Evolutionary conservation across 1,140 invertebrate genomes (phyloP), one percentile per base, ranked within the genome.

Genomic region (Drosophila pandora): DNA sequence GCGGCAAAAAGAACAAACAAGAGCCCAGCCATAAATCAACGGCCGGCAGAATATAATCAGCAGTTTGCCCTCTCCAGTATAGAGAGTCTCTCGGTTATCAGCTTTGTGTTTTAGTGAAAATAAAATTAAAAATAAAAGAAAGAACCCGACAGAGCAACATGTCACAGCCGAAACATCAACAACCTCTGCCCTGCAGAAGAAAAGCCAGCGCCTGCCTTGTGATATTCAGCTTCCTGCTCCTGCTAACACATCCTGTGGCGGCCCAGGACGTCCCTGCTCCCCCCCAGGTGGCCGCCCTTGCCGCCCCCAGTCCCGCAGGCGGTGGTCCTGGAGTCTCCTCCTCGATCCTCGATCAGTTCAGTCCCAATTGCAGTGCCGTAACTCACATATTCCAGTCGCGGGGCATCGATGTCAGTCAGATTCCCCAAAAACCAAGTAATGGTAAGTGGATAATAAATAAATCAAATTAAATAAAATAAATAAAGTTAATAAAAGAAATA

Each of bases 351-450:
- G 90, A 91, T 25, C 85, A 91, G 39, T 91, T 91, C 61, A 91
- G 77, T 22, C 90, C 90, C 39, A 91, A 91, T 32, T 91, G 90
- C 67, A 91, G 70, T 43, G 83, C 83, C 7, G 90, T 91, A 12
- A 50, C 90, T 41, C 90, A 88, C 41, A 78, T 91, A 22, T 91
- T 91, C 45, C 83, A 83, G 45, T 69, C 75, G 17, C 65, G 83
- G 22, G 90, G 90, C 54, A 91, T 91, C 43, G 80, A 83, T 62
- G 73, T 64, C 28, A 84, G 70, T 10, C 90, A 91, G 32, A 82
- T 91, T 60, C 90, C 90, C n/a, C 77, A 79, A 61, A 91, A 90
- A 45, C 90, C 90, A n/a, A 91, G 80, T 43, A 91, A 91, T 67
- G 90, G 90, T 91, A 58, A 90, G 90, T 7, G 8, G 10, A 10